These are phyloP conservation scores for Hippocampus barbouri DNA, from an alignment of 2,113 vertebrate species.

Conservation along the genomic window DNA sequence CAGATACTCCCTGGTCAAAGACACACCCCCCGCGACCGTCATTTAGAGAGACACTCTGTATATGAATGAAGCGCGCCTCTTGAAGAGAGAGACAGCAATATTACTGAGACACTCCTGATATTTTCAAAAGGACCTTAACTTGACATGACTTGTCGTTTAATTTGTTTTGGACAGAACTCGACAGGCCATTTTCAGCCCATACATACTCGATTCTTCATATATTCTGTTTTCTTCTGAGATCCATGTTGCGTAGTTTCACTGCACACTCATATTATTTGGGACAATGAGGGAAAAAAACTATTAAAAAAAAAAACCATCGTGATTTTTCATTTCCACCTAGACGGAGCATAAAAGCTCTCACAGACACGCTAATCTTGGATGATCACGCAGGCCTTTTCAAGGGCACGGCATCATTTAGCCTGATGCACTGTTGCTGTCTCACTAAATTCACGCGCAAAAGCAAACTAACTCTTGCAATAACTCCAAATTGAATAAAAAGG, in stretches of 20 bases:
- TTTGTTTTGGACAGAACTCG: neutral
- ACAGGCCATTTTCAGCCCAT: neutral
- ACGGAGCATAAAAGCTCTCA: constrained; percentile 16
- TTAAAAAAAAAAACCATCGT: neutral
- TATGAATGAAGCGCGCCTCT: constrained; percentile 24
- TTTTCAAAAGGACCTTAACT: neutral
- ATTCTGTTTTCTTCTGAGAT: neutral
- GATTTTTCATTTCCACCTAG: constrained; percentile 17
- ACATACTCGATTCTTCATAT: neutral
- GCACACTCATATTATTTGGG: neutral
- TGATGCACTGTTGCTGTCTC: constrained; percentile 32
- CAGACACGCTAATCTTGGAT: constrained; percentile 60
- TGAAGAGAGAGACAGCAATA: constrained; percentile 2
- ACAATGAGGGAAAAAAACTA: too few species aligned
- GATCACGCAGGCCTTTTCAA: constrained; percentile 60
- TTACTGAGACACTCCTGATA: neutral
- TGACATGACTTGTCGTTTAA: neutral
- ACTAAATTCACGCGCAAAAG: neutral
- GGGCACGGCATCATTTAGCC: constrained; percentile 57
- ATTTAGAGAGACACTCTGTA: constrained; percentile 28
- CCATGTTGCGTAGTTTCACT: neutral
- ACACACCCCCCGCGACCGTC: constrained; percentile 6
- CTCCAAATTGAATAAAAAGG: neutral
- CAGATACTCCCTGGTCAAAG: constrained; percentile 5
- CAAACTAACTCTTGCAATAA: neutral